A percentile compares a stretch with the other conserved stretches of the same genome.
Conservation (phyloP, 2,888 invertebrate species). For the Latrodectus elegans region DNA sequence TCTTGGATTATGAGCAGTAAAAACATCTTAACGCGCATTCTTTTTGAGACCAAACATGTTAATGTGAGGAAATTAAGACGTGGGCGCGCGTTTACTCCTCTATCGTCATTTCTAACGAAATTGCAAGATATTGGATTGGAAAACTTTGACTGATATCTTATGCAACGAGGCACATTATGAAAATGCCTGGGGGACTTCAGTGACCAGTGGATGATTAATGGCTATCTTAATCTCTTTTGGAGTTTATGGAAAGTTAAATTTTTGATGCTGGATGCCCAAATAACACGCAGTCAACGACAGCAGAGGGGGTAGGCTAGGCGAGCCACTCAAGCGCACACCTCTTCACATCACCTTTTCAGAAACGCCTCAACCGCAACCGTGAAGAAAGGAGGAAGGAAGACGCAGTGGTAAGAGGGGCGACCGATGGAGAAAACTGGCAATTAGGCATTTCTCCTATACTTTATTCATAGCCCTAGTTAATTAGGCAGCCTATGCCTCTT, state of each 20-base stretch:
- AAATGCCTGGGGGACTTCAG: background rate
- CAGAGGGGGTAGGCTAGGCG: background rate
- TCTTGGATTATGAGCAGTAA: too few relatives aligned
- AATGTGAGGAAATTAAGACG: too few relatives aligned
- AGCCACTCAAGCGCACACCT: constrained; percentile 17
- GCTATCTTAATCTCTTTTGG: constrained; percentile 18
- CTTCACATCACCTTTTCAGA: constrained; percentile 14
- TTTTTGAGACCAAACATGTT: too few relatives aligned
- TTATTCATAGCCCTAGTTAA: constrained; percentile 63
- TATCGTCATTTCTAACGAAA: too few relatives aligned
- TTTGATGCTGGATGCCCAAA: constrained; percentile 42
- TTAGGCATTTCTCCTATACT: constrained; percentile 64
- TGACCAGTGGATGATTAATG: constrained; percentile 46
- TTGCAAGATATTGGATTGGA: too few relatives aligned
- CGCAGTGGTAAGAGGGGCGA: too few relatives aligned
- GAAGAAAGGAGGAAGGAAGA: background rate
- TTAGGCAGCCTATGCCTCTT: constrained; percentile 56
- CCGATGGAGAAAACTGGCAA: constrained; percentile 39
- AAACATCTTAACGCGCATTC: too few relatives aligned
- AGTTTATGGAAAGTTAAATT: constrained; percentile 22
- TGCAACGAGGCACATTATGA: too few relatives aligned
- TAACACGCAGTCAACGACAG: background rate
- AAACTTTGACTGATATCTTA: too few relatives aligned
- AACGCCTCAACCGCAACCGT: constrained; percentile 5
- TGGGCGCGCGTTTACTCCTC: too few relatives aligned